These are phyloP conservation scores for Mylabris phalerata DNA, from an alignment of 1,140 invertebrate species.

Conservation along the genomic window DNA sequence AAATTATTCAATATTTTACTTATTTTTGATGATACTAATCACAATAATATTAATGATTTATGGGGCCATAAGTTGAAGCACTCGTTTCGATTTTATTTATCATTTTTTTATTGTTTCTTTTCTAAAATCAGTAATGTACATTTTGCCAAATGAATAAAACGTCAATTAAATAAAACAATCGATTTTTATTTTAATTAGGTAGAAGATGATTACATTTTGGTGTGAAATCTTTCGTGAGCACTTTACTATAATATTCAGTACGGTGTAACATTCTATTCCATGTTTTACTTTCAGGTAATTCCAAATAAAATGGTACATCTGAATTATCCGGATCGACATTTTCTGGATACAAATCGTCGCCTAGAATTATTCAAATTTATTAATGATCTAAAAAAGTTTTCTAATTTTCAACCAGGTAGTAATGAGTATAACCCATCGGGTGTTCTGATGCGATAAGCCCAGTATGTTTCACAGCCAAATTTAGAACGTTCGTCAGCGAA, in stretches of 20 bases:
- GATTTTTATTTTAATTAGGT: background rate
- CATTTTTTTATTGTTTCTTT: background rate
- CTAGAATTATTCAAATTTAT: background rate
- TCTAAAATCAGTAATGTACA: too few relatives aligned
- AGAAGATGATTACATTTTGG: slow-evolving; percentile 3
- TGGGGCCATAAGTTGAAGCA: background rate
- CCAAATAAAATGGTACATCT: background rate
- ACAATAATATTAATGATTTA: background rate
- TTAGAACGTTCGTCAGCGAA: slow-evolving; percentile 1
- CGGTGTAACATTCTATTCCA: slow-evolving; percentile 2
- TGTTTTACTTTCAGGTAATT: background rate
- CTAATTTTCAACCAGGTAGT: background rate
- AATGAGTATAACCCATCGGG: background rate
- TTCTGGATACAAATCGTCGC: slow-evolving; percentile 6
- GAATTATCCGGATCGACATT: background rate
- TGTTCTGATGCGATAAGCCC: background rate
- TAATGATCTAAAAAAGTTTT: background rate
- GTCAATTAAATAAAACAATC: too few relatives aligned
- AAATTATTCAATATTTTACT: background rate
- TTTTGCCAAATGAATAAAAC: too few relatives aligned
- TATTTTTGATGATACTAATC: slow-evolving; percentile 5
- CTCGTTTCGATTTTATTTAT: background rate
- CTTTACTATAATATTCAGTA: background rate
- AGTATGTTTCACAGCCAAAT: slow-evolving; percentile 8
- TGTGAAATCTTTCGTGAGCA: slow-evolving; percentile 2